Base-by-base conservation (phyloP, 2,113 vertebrate species). In the Melospiza georgiana region DNA sequence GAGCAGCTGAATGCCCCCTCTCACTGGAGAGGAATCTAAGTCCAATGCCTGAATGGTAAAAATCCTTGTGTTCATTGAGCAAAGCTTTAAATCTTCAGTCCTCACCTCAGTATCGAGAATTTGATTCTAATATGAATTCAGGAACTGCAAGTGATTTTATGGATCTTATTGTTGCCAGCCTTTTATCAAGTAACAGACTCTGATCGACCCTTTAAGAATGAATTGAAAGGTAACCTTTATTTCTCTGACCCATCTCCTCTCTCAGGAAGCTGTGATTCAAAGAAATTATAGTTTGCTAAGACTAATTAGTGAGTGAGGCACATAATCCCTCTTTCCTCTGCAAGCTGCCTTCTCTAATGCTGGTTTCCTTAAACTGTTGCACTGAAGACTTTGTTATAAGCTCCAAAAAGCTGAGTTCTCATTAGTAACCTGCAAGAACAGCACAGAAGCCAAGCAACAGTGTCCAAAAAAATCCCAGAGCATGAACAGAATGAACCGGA, bases 391-490 rank as follows among this genome's bases (percentile, higher is more conserved):
- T 73, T 62, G 37, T 79, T 77, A 23, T 8, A 69, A 92, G 59
- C 80, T 90, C 89, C 86, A 93, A 89, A 91, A 91, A 91, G 83
- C 65, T 0, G 27, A 75, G 69, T 18, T 90, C 93, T 95, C 76
- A 91, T 93, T 93, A 95, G 89, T 63, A 84, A 95, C 95, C 86
- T 33, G 3, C 73, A 41, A 92, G 76, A 92, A 84, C 31, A 44
- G 68, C 12, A 30, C 55, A 63, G 84, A 87, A 92, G 71, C 73
- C 86, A 62, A 90, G 84, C 55, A 74, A 78, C 49, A 33, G 66
- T 20, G 55, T 55, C 88, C 80, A 74, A 90, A 83, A 57, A 69
- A 62, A 55, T 51, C 82, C 72, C 63, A 51, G 73, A 27, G 84
- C 48, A 78, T 74, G 78, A 90, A 93, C 12, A 6, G 90, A 94